Percentiles rank a stretch among this genome's conserved stretches.
Evolutionary conservation across 2,888 invertebrate species (phyloP).

Genomic region (Lathronympha strigana): DNA sequence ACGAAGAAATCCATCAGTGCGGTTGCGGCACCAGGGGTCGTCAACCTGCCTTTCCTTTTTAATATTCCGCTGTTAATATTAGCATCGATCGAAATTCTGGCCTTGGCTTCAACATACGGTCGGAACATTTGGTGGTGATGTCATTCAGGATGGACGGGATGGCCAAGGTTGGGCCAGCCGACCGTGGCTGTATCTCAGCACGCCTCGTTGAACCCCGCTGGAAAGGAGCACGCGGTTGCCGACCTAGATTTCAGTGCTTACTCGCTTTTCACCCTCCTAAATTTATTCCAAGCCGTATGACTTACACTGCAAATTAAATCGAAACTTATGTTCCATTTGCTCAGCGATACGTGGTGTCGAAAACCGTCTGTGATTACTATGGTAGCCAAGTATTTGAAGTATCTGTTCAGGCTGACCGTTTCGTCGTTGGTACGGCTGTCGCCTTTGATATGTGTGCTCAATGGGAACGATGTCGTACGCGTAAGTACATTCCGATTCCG

Average conservation of each 20-base stretch:
- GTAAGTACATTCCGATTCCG: constrained; percentile 34
- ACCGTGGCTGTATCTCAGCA: constrained; percentile 72
- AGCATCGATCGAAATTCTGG: constrained; percentile 65
- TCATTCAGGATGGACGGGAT: constrained; percentile 73
- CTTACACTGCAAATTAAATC: constrained; percentile 53
- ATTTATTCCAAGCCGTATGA: constrained; percentile 56
- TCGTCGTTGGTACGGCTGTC: constrained; percentile 34
- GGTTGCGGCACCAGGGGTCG: constrained; percentile 64
- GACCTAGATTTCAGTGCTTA: constrained; percentile 70
- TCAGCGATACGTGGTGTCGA: constrained; percentile 47
- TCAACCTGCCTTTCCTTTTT: constrained; percentile 77
- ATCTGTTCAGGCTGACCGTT: constrained; percentile 33
- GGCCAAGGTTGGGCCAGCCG: constrained; percentile 77
- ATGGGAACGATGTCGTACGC: constrained; percentile 17
- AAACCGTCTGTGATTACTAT: constrained; percentile 35
- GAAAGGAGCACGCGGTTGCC: constrained; percentile 54
- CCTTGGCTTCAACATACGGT: constrained; percentile 67
- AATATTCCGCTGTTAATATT: constrained; percentile 62
- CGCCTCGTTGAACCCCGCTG: constrained; percentile 47
- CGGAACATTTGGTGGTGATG: constrained; percentile 67
- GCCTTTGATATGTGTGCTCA: constrained; percentile 38
- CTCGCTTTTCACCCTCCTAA: constrained; percentile 65
- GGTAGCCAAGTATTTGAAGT: constrained; percentile 39
- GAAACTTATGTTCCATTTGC: constrained; percentile 57
- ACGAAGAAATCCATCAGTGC: constrained; percentile 63